Evolutionary conservation across 2,888 invertebrate species (phyloP).

Genomic region (Shargacucullia verbasci): DNA sequence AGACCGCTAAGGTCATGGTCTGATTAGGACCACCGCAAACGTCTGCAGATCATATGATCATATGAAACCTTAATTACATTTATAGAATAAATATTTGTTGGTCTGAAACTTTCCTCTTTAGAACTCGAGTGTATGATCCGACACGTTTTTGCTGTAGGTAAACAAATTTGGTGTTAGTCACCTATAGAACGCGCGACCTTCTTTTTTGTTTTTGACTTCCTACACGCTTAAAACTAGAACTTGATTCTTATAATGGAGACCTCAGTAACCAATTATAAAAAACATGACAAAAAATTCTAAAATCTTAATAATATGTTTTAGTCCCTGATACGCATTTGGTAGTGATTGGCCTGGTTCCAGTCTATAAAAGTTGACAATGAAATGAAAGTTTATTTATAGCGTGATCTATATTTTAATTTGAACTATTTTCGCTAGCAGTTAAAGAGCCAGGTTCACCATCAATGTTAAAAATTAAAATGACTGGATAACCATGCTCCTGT

Average conservation of each 20-base stretch:
- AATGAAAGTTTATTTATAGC: too few relatives aligned
- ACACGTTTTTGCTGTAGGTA: slow-evolving; percentile 14
- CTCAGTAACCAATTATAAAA: neutral
- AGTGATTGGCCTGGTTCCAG: too few relatives aligned
- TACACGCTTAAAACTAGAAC: slow-evolving; percentile 14
- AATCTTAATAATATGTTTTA: too few relatives aligned
- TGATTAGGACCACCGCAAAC: slow-evolving; percentile 5
- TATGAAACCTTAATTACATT: neutral
- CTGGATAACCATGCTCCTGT: too few relatives aligned
- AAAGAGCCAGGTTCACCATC: too few relatives aligned
- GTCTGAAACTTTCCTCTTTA: neutral
- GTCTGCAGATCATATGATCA: neutral
- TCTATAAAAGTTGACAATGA: too few relatives aligned
- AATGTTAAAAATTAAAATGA: too few relatives aligned
- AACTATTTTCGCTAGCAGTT: too few relatives aligned
- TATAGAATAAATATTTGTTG: neutral
- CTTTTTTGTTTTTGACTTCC: slow-evolving; percentile 15
- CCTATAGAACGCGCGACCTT: neutral
- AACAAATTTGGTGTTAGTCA: neutral
- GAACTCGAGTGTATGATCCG: slow-evolving; percentile 7
- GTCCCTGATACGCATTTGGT: too few relatives aligned
- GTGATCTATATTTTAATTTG: too few relatives aligned
- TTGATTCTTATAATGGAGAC: slow-evolving; percentile 18
- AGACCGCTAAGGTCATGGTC: slow-evolving; percentile 19
- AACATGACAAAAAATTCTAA: too few relatives aligned